Evolutionary conservation across 1,140 invertebrate species (phyloP), one percentile per base, ranked within the genome.

Genomic region (Platyscapa corneri): DNA sequence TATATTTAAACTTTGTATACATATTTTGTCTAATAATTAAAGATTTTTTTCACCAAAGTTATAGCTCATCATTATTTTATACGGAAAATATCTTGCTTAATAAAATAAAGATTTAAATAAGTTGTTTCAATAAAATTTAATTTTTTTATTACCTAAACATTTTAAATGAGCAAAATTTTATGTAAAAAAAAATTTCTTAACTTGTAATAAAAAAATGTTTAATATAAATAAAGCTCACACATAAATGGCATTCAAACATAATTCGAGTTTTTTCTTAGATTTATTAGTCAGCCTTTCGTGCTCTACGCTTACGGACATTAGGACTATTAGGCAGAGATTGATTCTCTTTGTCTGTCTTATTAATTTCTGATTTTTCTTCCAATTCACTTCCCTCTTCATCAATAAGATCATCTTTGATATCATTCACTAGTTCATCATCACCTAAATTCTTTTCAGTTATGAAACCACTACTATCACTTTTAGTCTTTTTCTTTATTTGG

Each of bases 231-330:
- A 75, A 46, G 0, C 8, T 74, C 0, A 6, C 72, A 10, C 56
- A 49, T 16, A 20, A 64, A 67, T 60, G 1, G 23, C 53, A 0
- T 80, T 78, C 5, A 49, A 7, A 30, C 67, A 10, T 12, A 82
- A 32, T 82, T 75, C 20, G 0, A 53, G n/a, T 75, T 60, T 32
- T 79, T 70, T 20, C 34, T n/a, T 77, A 70, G 72, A 20, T 46
- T 72, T 12, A 76, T 42, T 95, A 95, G 90, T 96, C 95, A 86
- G 94, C 95, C 90, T 95, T 96, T 82, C 95, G 94, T 83, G 95
- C 92, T 90, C 95, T 95, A 84, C 95, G 94, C 87, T 95, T 95
- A 82, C 95, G 94, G 78, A 95, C 92, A 83, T 94, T 94, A 23
- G 94, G 93, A 91, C 94, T 94, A 87, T 92, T 93, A 0, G 92